Base-by-base conservation (phyloP, 2,888 invertebrate genomes). In the Philaethria dido region DNA sequence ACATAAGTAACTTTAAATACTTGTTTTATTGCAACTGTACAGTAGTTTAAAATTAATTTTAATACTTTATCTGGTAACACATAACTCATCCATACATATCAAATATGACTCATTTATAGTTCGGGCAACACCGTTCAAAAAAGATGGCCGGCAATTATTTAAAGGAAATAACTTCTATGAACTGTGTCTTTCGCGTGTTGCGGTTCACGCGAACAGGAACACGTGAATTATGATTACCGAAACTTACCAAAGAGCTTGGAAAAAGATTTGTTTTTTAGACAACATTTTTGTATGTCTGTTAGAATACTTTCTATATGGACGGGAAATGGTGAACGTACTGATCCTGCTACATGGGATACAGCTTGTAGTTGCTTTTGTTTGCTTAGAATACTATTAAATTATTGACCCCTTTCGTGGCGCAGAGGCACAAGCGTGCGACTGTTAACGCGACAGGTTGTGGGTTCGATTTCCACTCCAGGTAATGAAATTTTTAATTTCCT, bases 101-200 rank as follows among this genome's bases (percentile, higher is more conserved):
- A 50, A 64, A 64, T 59, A 29, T 59, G 64, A 64, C 57, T 64
- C 64, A 57, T 64, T 64, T 48, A 64, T 48, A 36, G 47, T 16
- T 22, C n/a, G 22, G 39, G 48, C 64, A 64, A 59, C 44, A 63
- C 63, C 63, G 44, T 52, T 63, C 25, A 42, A 47, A 54, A 52
- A 54, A 69, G 65, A 71, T 71, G 69, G 60, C 69, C 59, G 66
- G 70, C 68, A 72, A 72, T 72, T 70, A 70, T 69, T 70, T 60
- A 69, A 64, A 63, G 69, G 68, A 70, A 70, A 70, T 70, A 69
- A 70, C 70, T 72, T 67, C 59, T 69, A 68, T 52, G 68, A 59
- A 64, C 36, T 64, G 29, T 60, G 60, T 60, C 44, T 60, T 39
- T 64, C 50, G 64, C 59, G 64, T 64, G 64, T 48, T 64, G 14